Base-by-base conservation (phyloP, 1,140 invertebrate genomes). In the Episyrphus balteatus region DNA sequence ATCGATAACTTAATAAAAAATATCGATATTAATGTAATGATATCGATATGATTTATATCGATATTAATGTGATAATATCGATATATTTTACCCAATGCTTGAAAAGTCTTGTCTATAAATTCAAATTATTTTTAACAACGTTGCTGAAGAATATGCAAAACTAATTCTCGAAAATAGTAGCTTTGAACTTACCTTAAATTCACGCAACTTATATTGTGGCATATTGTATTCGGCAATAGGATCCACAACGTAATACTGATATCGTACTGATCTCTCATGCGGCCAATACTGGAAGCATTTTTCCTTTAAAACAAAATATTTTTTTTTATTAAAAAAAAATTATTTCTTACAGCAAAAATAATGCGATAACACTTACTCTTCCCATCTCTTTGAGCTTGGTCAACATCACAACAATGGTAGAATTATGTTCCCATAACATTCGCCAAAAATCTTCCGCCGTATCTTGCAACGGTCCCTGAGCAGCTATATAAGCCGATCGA, bases 351-450 rank as follows among this genome's bases (percentile, higher is more conserved):
- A 33, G 31, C 21, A 26, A 44, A 32, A 18, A 47, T 12, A 5
- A 26, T 26, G 21, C 8, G 8, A 5, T 26, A 18, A 11, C 21
- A 70, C 84, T 78, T 75, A 91, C 89, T 64, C 92, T 76, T 51
- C 93, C 92, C 86, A 96, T 92, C 74, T 98, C 94, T 67, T 95
- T 90, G 15, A 96, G 75, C 71, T 98, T 98, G 5, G 93, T 98
- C 33, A 99, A 72, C 94, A 98, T 99, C 10, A 98, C 96, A 33
- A 99, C 86, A 67, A 99, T 99, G 6, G 92, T 98, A 0, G 93
- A 98, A 70, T 99, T 98, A 66, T 99, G 93, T 67, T 99, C 95
- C 96, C 96, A 99, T n/a, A 99, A 73, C 95, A 98, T 98, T 51
- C 96, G 77, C 97, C 97, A 99, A 59, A 99, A 94, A 66, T 99